Percentiles rank a stretch among this genome's conserved stretches.
Evolutionary conservation across 2,113 vertebrate genomes (phyloP).

Genomic region (Trichomycterus rosablanca): DNA sequence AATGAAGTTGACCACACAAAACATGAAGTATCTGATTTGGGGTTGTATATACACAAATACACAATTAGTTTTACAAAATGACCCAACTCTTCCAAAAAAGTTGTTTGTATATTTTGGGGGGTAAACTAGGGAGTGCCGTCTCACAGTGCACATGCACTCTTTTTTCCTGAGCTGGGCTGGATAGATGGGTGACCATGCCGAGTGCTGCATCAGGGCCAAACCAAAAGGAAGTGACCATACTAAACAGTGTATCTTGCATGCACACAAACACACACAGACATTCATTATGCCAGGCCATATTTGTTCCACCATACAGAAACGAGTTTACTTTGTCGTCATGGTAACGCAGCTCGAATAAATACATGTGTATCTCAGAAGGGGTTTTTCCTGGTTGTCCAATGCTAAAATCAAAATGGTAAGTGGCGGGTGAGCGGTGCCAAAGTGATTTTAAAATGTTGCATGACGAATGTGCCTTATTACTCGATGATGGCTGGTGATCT

Average conservation of each 20-base stretch:
- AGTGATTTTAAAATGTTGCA: not conserved
- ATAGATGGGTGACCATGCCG: conserved; percentile 12
- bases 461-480: not conserved
- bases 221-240: conserved; percentile 32
- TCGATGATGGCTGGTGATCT: conserved; percentile 8
- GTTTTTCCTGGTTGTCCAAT: conserved; percentile 7
- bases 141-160: conserved; percentile 4
- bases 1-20: too few species aligned
- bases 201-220: conserved; percentile 20
- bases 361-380: conserved; percentile 8
- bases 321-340: conserved; percentile 28
- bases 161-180: not conserved
- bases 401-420: conserved; percentile 11
- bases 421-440: conserved; percentile 14
- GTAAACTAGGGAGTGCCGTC: not conserved
- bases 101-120: conserved; percentile 6
- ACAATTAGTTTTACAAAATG: not conserved
- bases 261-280: conserved; percentile 7
- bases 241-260: conserved; percentile 15
- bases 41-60: too few species aligned
- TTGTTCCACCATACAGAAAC: conserved; percentile 20
- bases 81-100: conserved; percentile 1
- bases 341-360: conserved; percentile 30
- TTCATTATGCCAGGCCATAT: conserved; percentile 3
- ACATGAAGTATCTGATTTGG: too few species aligned